phyloP scores from a whole-genome alignment of 2,113 vertebrate species.

The Andinoacara biseriatus region DNA sequence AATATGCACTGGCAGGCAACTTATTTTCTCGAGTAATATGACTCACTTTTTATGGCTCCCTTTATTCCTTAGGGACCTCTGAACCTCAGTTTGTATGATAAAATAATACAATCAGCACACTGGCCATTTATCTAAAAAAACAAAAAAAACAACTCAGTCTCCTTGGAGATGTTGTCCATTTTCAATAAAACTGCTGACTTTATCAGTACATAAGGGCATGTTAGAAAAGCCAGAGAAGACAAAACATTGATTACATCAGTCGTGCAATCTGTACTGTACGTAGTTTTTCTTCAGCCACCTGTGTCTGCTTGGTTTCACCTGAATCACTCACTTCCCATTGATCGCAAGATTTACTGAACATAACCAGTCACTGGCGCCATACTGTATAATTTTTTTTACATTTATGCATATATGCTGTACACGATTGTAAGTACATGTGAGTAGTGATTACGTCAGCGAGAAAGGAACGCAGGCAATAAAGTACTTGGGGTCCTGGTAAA shows the following conservation, averaged over 20 bases:
- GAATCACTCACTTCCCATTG: not conserved
- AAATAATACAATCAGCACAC: not conserved
- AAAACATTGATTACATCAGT: conserved; percentile 33
- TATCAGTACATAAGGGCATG: not conserved
- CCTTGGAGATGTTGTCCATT: not conserved
- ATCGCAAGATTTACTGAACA: not conserved
- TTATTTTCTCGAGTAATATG: conserved; percentile 37
- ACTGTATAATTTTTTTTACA: not conserved
- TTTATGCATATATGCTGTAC: not conserved
- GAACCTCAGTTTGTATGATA: not conserved
- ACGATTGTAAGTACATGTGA: not conserved
- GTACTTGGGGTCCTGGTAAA: not conserved
- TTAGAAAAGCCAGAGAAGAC: not conserved
- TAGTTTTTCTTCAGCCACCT: conserved; percentile 4
- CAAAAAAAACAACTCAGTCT: not conserved
- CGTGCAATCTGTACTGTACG: not conserved
- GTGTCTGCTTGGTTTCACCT: conserved; percentile 25
- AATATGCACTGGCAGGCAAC: conserved; percentile 14
- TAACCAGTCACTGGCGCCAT: not conserved
- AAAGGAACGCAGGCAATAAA: not conserved
- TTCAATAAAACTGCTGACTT: not conserved
- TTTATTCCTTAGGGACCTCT: conserved; percentile 20
- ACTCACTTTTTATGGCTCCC: conserved; percentile 40
- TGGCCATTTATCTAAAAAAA: not conserved
- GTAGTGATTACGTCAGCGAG: not conserved